Conservation (phyloP, 2,888 invertebrate species). For the Drosophila monieri region DNA sequence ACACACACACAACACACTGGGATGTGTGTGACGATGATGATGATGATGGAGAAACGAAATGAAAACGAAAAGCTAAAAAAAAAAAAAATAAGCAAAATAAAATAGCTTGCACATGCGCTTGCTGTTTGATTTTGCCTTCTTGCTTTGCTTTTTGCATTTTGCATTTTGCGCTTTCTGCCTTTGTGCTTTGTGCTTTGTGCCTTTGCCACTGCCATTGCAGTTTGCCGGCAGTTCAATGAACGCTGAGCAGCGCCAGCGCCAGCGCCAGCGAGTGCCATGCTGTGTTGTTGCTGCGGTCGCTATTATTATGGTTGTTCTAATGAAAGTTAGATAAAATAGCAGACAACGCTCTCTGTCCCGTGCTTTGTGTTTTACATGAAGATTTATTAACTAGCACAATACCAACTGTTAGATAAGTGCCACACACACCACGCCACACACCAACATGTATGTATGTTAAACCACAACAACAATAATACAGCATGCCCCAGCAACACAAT, state of each 20-base stretch:
- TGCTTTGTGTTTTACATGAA: conserved; percentile 38
- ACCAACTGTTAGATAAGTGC: conserved; percentile 41
- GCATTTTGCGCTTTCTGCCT: conserved; percentile 35
- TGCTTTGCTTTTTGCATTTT: conserved; percentile 21
- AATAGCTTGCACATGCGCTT: conserved; percentile 62
- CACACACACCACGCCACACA: conserved; percentile 5
- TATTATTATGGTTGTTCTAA: conserved; percentile 57
- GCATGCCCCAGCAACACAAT: not conserved
- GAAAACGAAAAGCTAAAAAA: not conserved
- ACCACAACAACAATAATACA: conserved; percentile 14
- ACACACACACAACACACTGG: conserved; percentile 3
- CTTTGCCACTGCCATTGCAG: conserved; percentile 46
- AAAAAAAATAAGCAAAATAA: not conserved
- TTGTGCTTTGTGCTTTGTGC: conserved; percentile 28
- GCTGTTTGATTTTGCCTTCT: conserved; percentile 19
- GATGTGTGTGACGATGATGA: conserved; percentile 1
- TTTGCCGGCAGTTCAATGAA: conserved; percentile 76
- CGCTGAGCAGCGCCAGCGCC: conserved; percentile 37
- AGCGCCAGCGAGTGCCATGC: not conserved
- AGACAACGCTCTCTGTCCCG: conserved; percentile 32
- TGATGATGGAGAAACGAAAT: conserved; percentile 2
- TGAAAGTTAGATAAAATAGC: conserved; percentile 72
- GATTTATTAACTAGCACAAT: conserved; percentile 56
- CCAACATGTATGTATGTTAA: conserved; percentile 30
- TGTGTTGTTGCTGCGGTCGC: conserved; percentile 41